phyloP scores from a whole-genome alignment of 2,888 invertebrate genomes.

The Hydrotaea cyrtoneurina region DNA sequence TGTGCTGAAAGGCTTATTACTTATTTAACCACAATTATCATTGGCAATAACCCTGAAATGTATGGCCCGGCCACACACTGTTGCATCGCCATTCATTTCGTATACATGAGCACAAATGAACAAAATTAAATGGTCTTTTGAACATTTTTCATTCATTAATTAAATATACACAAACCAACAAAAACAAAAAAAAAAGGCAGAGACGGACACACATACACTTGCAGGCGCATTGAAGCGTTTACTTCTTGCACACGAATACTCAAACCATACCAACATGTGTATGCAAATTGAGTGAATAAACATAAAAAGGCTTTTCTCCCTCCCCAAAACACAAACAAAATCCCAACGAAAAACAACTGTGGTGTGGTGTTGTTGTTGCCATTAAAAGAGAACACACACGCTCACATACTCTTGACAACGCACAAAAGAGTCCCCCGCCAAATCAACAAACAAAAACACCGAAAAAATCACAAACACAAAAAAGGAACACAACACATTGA shows the following conservation, averaged over 20 bases:
- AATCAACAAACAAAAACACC: neutral
- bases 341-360: neutral
- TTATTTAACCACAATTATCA: constrained; percentile 29
- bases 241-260: neutral
- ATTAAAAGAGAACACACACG: constrained; percentile 15
- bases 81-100: neutral
- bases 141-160: constrained; percentile 33
- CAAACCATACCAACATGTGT: neutral
- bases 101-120: neutral
- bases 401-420: neutral
- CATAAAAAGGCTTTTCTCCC: constrained; percentile 15
- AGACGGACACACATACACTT: neutral
- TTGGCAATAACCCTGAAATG: constrained; percentile 38
- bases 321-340: neutral
- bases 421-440: neutral
- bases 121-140: constrained; percentile 35
- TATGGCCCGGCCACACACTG: neutral
- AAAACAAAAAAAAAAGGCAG: neutral
- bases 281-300: constrained; percentile 37
- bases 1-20: neutral
- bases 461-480: neutral
- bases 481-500: neutral
- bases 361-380: neutral
- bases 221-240: neutral
- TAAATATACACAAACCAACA: neutral